phyloP scores from a whole-genome alignment of 2,888 invertebrate genomes.

The Scaptomyza polygonia region DNA sequence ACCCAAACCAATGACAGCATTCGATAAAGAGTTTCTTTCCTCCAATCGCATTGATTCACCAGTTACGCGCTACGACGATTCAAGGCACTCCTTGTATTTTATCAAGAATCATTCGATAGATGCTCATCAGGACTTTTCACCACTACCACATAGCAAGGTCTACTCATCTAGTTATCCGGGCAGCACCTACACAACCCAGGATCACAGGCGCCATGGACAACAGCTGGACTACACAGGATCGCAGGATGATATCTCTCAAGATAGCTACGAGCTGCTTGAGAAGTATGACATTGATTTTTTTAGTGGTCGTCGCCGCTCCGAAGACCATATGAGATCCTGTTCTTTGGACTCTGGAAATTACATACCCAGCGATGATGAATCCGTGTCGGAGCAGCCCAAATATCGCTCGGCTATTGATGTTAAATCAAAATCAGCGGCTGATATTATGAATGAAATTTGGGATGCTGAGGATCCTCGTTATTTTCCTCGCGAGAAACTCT shows the following conservation, averaged over 20 bases:
- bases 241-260: slow-evolving; percentile 94
- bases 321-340: slow-evolving; percentile 87
- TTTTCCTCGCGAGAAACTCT: slow-evolving; percentile 89
- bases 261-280: slow-evolving; percentile 93
- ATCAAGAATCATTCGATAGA: slow-evolving; percentile 88
- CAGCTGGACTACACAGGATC: slow-evolving; percentile 86
- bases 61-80: slow-evolving; percentile 90
- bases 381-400: slow-evolving; percentile 86
- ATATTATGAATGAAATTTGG: slow-evolving; percentile 91
- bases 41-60: slow-evolving; percentile 88
- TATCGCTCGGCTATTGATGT: slow-evolving; percentile 87
- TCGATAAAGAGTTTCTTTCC: slow-evolving; percentile 84
- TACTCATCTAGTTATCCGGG: slow-evolving; percentile 95
- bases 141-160: slow-evolving; percentile 88
- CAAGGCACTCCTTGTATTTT: slow-evolving; percentile 87
- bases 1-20: slow-evolving; percentile 84
- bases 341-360: slow-evolving; percentile 92
- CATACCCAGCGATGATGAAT: slow-evolving; percentile 90
- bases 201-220: slow-evolving; percentile 85
- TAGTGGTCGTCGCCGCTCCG: slow-evolving; percentile 82
- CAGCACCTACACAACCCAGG: slow-evolving; percentile 87
- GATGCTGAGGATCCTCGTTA: slow-evolving; percentile 91
- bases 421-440: slow-evolving; percentile 88
- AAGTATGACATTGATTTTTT: slow-evolving; percentile 86
- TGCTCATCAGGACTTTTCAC: slow-evolving; percentile 87